Base-by-base conservation (phyloP, 2,113 vertebrate species). In the Oryzias curvinotus region DNA sequence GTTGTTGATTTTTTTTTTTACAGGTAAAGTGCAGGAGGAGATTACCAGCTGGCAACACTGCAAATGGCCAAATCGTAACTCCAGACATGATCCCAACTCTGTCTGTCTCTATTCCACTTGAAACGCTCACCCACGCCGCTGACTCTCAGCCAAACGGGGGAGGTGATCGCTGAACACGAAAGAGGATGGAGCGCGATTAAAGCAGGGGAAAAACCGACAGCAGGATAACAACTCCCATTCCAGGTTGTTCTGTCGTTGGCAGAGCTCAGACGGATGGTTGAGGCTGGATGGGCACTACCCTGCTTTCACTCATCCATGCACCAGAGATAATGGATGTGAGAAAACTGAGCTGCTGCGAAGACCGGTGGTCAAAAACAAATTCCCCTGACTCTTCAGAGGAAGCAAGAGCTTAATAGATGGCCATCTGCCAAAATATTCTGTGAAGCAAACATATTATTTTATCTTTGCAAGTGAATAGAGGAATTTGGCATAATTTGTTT, bases 41-140 rank as follows among this genome's bases (percentile, higher is more conserved):
- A 58, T 66, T 65, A 28, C 47, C 68, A n/a, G 30, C 15, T 18
- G 76, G 69, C 79, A 77, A 68, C 41, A 19, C 52, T 59, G 84
- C 75, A 66, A 83, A 81, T 52, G 69, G 57, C 57, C 75, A 68
- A 71, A 64, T 64, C 56, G 65, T 49, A 47, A 59, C 81, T 62
- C 60, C 73, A 57, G 81, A 81, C 77, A 47, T 25, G 55, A 64
- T 90, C 70, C 68, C 84, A 50, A 88, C 71, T 50, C 85, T 90
- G 75, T 86, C 84, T 65, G 48, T 86, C 73, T 86, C 87, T 54
- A 73, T 87, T 60, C 88, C 87, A 48, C 87, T 88, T 67, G 73
- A 83, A 71, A 77, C 79, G 26, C 66, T 87, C 78, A 21, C 73
- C 77, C 75, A 80, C 71, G 18, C 72, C 14, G 62, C 58, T 52